Evolutionary conservation across 1,140 invertebrate genomes (phyloP).

Genomic region (Heterodera carotae): DNA sequence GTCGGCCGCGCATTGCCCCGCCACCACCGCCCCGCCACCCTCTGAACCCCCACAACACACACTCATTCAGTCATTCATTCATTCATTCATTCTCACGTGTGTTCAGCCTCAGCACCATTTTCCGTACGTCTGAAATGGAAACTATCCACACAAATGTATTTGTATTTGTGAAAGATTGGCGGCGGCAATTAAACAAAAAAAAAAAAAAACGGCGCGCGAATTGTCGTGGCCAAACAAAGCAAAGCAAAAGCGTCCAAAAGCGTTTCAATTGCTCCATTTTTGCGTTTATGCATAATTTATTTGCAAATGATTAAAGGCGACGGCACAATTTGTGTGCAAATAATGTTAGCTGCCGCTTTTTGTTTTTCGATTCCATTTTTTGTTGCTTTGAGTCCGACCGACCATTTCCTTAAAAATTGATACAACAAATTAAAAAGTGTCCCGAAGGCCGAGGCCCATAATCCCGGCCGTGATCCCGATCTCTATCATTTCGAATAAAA

Average conservation of each 20-base stretch:
- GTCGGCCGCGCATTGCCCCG: conserved; percentile 4
- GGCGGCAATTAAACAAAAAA: no score
- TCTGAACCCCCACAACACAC: not conserved
- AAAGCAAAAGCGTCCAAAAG: not conserved
- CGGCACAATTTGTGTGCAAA: no score
- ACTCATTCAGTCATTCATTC: not conserved
- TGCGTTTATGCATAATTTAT: not conserved
- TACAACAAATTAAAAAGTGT: no score
- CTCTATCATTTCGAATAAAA: no score
- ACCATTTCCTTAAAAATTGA: no score
- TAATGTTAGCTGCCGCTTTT: no score
- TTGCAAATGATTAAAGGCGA: not conserved
- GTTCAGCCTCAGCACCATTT: not conserved
- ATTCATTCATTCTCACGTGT: not conserved
- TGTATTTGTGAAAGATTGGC: no score
- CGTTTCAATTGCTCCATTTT: not conserved
- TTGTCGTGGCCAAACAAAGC: no score
- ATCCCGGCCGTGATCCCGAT: no score
- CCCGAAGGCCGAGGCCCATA: no score
- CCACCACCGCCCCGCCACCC: not conserved
- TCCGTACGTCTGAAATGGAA: not conserved
- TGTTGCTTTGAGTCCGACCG: no score
- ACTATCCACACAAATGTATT: not conserved
- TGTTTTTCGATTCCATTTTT: no score
- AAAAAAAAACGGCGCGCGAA: not conserved